Percentiles rank a stretch among this genome's conserved stretches.
phyloP scores from a whole-genome alignment of 2,888 invertebrate genomes.

The Monoplex corrugatus region DNA sequence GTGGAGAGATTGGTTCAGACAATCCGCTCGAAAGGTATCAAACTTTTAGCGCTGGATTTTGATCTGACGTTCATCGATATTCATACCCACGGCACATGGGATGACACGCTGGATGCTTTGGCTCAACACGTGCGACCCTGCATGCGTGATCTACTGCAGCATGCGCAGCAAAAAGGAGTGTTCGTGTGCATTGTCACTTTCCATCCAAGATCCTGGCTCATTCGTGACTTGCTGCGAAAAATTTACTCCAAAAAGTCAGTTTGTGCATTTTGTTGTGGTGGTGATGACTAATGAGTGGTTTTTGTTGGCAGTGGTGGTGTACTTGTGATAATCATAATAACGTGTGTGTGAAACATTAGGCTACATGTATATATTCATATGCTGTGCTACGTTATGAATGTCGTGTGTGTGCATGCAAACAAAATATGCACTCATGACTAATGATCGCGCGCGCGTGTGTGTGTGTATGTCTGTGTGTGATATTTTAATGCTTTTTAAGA shows the following conservation, averaged over 20 bases:
- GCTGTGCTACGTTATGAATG: no score
- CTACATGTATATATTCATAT: no score
- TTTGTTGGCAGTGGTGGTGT: no score
- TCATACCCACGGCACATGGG: constrained; percentile 78
- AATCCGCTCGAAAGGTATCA: constrained; percentile 71
- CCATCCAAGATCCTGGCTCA: constrained; percentile 56
- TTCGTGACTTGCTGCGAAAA: constrained; percentile 42
- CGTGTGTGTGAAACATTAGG: no score
- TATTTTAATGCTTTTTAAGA: no score
- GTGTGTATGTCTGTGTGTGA: no score
- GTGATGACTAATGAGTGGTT: no score
- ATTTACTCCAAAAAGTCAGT: constrained; percentile 45
- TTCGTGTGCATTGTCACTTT: constrained; percentile 78
- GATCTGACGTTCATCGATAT: constrained; percentile 77
- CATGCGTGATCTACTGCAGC: constrained; percentile 72
- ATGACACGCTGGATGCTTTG: constrained; percentile 70
- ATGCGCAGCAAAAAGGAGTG: constrained; percentile 67
- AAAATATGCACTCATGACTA: no score
- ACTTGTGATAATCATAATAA: no score
- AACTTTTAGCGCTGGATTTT: constrained; percentile 77
- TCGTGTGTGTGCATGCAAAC: no score
- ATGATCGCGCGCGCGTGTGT: no score
- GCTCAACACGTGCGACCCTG: constrained; percentile 74
- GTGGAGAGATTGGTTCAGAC: constrained; percentile 60
- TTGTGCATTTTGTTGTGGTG: background rate